A percentile compares a stretch with the other conserved stretches of the same genome.
Conservation (phyloP, 1,140 invertebrate genomes). For the Metaphire vulgaris region DNA sequence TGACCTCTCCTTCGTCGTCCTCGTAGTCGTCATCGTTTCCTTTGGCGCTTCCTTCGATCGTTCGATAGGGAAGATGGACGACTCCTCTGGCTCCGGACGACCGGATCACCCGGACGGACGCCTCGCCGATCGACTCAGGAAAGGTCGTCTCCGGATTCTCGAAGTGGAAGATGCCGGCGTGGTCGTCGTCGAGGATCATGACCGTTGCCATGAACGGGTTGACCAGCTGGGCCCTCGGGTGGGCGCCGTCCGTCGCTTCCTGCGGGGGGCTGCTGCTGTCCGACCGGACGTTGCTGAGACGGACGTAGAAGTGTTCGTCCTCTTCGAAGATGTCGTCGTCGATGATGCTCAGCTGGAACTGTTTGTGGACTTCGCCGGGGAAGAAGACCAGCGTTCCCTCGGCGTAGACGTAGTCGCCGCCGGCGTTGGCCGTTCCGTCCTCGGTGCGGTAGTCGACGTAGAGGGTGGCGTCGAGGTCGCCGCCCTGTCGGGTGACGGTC, state of each 20-base stretch:
- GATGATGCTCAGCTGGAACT: slow-evolving; percentile 67
- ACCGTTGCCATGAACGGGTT: slow-evolving; percentile 87
- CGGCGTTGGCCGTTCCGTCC: slow-evolving; percentile 92
- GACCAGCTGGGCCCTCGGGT: slow-evolving; percentile 64
- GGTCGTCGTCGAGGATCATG: slow-evolving; percentile 97
- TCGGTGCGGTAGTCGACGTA: slow-evolving; percentile 90
- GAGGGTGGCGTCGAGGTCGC: slow-evolving; percentile 68
- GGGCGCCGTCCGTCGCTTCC: slow-evolving; percentile 51
- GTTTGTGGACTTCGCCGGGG: slow-evolving; percentile 76
- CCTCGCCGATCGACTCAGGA: slow-evolving; percentile 82
- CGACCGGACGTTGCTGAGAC: slow-evolving; percentile 59
- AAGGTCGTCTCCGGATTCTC: slow-evolving; percentile 74
- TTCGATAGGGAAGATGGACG: slow-evolving; percentile 81
- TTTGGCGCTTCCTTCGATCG: slow-evolving; percentile 86
- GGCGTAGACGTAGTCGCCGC: slow-evolving; percentile 82
- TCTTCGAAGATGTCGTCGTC: slow-evolving; percentile 99
- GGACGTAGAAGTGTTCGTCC: slow-evolving; percentile 96
- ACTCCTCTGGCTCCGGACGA: slow-evolving; percentile 69
- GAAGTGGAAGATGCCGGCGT: slow-evolving; percentile 93
- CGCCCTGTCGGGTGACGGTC: slow-evolving; percentile 72
- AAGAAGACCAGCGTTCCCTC: slow-evolving; percentile 77
- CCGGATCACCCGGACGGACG: slow-evolving; percentile 56
- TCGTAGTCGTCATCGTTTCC: slow-evolving; percentile 76
- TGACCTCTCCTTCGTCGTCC: slow-evolving; percentile 68
- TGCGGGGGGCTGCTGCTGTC: slow-evolving; percentile 22